Percentiles rank a stretch among this genome's conserved stretches.
Evolutionary conservation across 2,888 invertebrate genomes (phyloP).

Genomic region (Strigamia transsilvanica): DNA sequence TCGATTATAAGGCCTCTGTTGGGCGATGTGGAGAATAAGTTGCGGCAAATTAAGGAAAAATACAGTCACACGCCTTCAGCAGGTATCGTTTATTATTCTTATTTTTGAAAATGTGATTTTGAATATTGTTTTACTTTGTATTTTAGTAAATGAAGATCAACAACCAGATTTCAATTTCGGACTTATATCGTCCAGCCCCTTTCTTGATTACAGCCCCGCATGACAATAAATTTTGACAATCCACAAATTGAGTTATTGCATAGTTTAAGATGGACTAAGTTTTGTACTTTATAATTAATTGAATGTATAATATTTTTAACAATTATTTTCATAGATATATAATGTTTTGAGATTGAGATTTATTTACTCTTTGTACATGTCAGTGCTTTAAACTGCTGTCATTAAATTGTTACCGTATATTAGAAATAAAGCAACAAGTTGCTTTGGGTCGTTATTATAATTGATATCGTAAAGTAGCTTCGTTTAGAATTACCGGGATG

Average conservation of each 20-base stretch:
- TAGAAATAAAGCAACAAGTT: too few species aligned
- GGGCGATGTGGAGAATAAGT: constrained; percentile 77
- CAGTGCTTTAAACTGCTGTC: too few species aligned
- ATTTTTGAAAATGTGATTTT: not conserved
- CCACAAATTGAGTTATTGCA: not conserved
- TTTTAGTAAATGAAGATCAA: not conserved
- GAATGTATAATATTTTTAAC: too few species aligned
- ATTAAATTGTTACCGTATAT: too few species aligned
- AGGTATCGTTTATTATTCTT: not conserved
- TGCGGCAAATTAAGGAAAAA: constrained; percentile 68
- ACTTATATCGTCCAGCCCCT: constrained; percentile 6
- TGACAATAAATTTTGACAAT: not conserved
- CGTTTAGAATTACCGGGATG: too few species aligned
- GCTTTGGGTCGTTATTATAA: too few species aligned
- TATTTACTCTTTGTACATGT: too few species aligned
- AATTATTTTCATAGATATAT: too few species aligned
- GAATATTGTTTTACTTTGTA: not conserved
- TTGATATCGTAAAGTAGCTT: too few species aligned
- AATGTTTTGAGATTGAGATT: too few species aligned
- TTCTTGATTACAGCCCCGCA: too few species aligned
- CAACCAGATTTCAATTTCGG: not conserved
- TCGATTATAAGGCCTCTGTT: constrained; percentile 77
- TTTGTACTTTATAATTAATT: too few species aligned
- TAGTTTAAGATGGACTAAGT: not conserved
- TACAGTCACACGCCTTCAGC: constrained; percentile 55